These are phyloP conservation scores for Aphidoletes aphidimyza DNA, from an alignment of 2,888 invertebrate species.

Conservation along the genomic window DNA sequence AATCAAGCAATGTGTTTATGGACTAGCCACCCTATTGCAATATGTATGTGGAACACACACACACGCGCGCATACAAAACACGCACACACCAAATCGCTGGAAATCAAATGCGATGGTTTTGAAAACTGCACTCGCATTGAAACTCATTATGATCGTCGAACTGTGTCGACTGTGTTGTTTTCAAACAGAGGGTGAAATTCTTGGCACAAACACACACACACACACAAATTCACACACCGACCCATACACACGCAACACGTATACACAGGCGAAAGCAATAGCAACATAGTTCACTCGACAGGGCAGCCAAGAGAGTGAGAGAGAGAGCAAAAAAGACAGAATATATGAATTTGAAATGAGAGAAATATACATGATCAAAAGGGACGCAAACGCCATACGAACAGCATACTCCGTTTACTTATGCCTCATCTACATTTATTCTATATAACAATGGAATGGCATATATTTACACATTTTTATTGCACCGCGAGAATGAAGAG, in stretches of 20 bases:
- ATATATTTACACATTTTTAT: not conserved
- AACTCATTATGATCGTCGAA: not conserved
- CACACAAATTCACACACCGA: too few relatives aligned
- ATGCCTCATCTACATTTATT: not conserved
- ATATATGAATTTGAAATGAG: too few relatives aligned
- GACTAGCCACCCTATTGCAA: constrained; percentile 3
- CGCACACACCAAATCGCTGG: too few relatives aligned
- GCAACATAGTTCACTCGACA: not conserved
- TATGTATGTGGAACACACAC: not conserved
- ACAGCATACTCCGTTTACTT: not conserved
- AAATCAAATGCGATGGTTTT: constrained; percentile 14
- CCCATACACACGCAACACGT: not conserved
- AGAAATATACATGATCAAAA: too few relatives aligned
- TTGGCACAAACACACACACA: not conserved
- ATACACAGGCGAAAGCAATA: not conserved
- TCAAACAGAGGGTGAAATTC: constrained; percentile 34
- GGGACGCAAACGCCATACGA: constrained; percentile 13
- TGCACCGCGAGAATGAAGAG: not conserved
- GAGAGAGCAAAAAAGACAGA: not conserved
- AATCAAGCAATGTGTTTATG: too few relatives aligned
- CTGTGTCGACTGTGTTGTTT: constrained; percentile 19
- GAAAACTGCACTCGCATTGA: not conserved
- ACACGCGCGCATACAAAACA: too few relatives aligned
- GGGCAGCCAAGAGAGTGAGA: too few relatives aligned
- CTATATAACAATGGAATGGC: not conserved